A percentile compares a stretch with the other conserved stretches of the same genome.
Conservation (phyloP, 1,140 invertebrate genomes). For the Drosophila lacteicornis region DNA sequence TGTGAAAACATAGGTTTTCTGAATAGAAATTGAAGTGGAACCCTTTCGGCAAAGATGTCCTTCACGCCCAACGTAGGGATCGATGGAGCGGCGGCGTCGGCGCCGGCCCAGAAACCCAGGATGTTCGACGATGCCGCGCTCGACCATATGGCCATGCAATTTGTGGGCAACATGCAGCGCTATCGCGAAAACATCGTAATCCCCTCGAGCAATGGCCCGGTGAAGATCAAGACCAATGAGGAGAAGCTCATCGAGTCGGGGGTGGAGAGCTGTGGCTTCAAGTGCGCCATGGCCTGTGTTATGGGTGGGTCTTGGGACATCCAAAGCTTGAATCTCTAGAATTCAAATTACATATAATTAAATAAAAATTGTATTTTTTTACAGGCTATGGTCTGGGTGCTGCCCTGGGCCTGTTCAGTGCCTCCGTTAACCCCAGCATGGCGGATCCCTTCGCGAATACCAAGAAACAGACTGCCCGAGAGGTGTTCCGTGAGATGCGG, state of each 20-base stretch:
- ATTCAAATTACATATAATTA: neutral
- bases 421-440: slow-evolving; percentile 96
- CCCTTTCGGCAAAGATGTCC: slow-evolving; percentile 50
- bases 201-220: slow-evolving; percentile 90
- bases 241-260: slow-evolving; percentile 94
- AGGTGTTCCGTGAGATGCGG: slow-evolving; percentile 97
- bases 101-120: slow-evolving; percentile 7
- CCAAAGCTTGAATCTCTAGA: no score
- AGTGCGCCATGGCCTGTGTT: slow-evolving; percentile 95
- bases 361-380: slow-evolving; percentile 46
- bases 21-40: slow-evolving; percentile 38
- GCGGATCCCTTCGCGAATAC: slow-evolving; percentile 88
- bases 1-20: slow-evolving; percentile 33
- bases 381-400: slow-evolving; percentile 96
- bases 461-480: slow-evolving; percentile 92
- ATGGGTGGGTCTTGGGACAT: slow-evolving; percentile 88
- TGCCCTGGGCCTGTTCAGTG: slow-evolving; percentile 97
- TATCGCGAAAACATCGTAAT: slow-evolving; percentile 93
- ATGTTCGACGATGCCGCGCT: slow-evolving; percentile 86
- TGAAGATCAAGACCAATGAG: slow-evolving; percentile 93
- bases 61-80: slow-evolving; percentile 39
- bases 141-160: slow-evolving; percentile 88
- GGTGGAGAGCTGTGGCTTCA: slow-evolving; percentile 97
- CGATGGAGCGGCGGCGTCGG: slow-evolving; percentile 5
- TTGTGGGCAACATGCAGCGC: slow-evolving; percentile 88